A percentile compares a stretch with the other conserved stretches of the same genome.
Conservation (phyloP, 2,797 vertebrate species). For the Enteromius trimaculatus region DNA sequence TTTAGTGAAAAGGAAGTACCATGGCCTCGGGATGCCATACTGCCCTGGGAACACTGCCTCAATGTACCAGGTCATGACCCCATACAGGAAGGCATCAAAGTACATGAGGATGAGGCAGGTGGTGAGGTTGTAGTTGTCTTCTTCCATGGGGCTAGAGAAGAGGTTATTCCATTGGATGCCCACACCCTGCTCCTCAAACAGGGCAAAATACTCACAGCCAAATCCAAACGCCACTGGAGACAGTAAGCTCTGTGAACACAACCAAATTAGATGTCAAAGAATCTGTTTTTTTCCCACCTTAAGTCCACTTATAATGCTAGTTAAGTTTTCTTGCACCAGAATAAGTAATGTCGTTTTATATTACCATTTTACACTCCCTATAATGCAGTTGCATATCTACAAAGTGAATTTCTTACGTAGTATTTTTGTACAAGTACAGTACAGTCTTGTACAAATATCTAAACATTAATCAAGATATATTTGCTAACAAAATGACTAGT, state of each 20-base stretch:
- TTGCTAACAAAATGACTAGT: background rate
- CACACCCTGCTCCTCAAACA: slow-evolving; percentile 96
- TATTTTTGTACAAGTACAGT: background rate
- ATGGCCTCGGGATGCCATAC: slow-evolving; percentile 95
- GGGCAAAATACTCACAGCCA: slow-evolving; percentile 94
- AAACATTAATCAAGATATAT: background rate
- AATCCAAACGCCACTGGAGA: slow-evolving; percentile 98
- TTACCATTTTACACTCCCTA: background rate
- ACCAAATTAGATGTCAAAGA: background rate
- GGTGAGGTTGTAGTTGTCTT: slow-evolving; percentile 91
- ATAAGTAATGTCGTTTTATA: background rate
- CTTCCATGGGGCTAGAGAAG: slow-evolving; percentile 88
- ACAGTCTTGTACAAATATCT: background rate
- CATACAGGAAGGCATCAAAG: slow-evolving; percentile 90
- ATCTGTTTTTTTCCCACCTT: background rate
- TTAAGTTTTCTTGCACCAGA: background rate
- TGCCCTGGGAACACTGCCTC: slow-evolving; percentile 97
- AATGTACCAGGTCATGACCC: slow-evolving; percentile 96
- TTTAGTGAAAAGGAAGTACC: slow-evolving; percentile 95
- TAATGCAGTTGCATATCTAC: background rate
- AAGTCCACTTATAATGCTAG: background rate
- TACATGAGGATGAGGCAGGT: slow-evolving; percentile 92
- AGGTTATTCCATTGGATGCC: slow-evolving; percentile 97
- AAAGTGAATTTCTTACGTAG: background rate
- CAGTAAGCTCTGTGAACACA: slow-evolving; percentile 85